Conservation (phyloP, 2,888 invertebrate species). For the Andricus curvator region DNA sequence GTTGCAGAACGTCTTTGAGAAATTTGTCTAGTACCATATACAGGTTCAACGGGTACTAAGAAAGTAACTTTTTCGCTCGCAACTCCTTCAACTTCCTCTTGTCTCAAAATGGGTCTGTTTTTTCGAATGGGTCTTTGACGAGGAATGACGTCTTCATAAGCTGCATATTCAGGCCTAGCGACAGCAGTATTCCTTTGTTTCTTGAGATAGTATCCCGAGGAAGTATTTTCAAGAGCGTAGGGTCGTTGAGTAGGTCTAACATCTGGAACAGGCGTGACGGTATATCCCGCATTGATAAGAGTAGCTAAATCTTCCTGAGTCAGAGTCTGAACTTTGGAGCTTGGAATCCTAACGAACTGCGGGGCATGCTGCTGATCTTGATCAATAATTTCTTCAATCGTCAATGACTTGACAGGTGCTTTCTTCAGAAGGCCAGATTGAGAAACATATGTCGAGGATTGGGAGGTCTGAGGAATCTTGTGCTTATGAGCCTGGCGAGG, state of each 20-base stretch:
- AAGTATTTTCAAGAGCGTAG: conserved; percentile 64
- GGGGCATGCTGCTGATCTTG: conserved; percentile 64
- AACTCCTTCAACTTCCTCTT: conserved; percentile 60
- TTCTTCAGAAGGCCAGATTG: conserved; percentile 72
- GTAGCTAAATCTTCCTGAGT: conserved; percentile 72
- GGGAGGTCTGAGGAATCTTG: conserved; percentile 65
- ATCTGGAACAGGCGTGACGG: conserved; percentile 72
- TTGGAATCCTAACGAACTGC: conserved; percentile 66
- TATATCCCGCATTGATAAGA: conserved; percentile 73
- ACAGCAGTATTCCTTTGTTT: conserved; percentile 64
- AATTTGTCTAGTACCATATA: conserved; percentile 67
- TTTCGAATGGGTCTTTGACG: conserved; percentile 67
- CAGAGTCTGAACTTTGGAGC: conserved; percentile 65
- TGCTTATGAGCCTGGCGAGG: conserved; percentile 70
- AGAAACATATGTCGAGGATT: conserved; percentile 70
- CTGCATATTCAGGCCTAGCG: conserved; percentile 68
- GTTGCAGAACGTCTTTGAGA: conserved; percentile 16
- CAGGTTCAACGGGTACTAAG: conserved; percentile 70
- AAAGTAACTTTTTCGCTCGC: conserved; percentile 71
- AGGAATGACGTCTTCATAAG: conserved; percentile 67
- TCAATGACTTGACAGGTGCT: conserved; percentile 71
- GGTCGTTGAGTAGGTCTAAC: conserved; percentile 64
- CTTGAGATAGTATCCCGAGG: conserved; percentile 68
- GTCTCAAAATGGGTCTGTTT: conserved; percentile 66
- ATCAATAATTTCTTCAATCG: conserved; percentile 71